Percentiles rank a stretch among this genome's conserved stretches.
Evolutionary conservation across 2,888 invertebrate species (phyloP).

Genomic region (Linnaemya vulpina): DNA sequence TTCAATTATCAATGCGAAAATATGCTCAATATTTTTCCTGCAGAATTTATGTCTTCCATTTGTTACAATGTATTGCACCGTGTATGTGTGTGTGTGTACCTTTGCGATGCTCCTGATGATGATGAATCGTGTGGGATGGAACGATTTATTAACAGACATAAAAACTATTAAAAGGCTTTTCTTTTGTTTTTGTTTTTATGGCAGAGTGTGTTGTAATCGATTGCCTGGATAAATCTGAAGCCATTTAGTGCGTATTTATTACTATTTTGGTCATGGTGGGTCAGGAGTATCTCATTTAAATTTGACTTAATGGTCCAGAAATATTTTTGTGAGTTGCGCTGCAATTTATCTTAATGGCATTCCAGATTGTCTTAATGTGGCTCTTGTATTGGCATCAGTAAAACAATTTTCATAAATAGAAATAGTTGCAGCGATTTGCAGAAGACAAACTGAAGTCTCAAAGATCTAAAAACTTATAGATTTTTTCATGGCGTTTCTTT

Average conservation of each 20-base stretch:
- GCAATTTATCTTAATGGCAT: background rate
- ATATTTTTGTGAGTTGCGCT: slow-evolving; percentile 3
- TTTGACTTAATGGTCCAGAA: slow-evolving; percentile 11
- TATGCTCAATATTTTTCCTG: background rate
- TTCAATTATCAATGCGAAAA: slow-evolving; percentile 9
- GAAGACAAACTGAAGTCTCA: too few species aligned
- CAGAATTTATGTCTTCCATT: slow-evolving; percentile 3
- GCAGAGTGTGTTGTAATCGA: background rate
- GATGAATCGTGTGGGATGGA: slow-evolving; percentile 32
- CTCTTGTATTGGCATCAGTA: background rate
- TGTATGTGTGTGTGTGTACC: background rate
- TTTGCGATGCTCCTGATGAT: background rate
- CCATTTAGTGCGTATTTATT: background rate
- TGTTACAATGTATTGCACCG: background rate
- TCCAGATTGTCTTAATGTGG: background rate
- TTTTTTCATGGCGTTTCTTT: too few species aligned
- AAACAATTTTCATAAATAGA: background rate
- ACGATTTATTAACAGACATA: slow-evolving; percentile 31
- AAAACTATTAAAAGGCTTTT: slow-evolving; percentile 20
- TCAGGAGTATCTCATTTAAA: background rate
- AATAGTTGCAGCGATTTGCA: background rate
- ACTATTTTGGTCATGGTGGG: background rate
- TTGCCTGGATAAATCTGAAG: background rate
- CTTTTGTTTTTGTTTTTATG: slow-evolving; percentile 6
- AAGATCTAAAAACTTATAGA: too few species aligned